Base-by-base conservation (phyloP, 1,140 invertebrate species). In the Cotesia vestalis region DNA sequence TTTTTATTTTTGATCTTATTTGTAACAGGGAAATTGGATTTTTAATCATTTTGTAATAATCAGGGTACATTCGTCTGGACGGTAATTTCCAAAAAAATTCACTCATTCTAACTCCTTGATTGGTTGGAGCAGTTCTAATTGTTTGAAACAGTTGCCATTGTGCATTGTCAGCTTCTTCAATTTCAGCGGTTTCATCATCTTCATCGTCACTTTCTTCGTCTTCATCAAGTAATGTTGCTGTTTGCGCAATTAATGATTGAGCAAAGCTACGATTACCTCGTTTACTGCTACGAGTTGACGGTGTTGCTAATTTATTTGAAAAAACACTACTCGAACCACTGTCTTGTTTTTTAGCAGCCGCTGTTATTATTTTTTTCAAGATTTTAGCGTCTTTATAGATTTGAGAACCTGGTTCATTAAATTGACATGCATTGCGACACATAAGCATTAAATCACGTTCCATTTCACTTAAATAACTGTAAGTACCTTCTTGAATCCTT, bases 31-130 rank as follows among this genome's bases (percentile, higher is more conserved):
- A 98, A 75, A 99, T 93, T 0, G 98, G 98, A 83, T 96, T 94
- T 81, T 96, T 96, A 62, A 99, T 99, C 82, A 97, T 95, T 78
- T 95, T 94, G 86, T 99, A 99, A 83, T 99, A 99, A 88, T 99
- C 98, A 0, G 98, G 95, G 88, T 99, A 98, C 74, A 91, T 92
- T 35, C 94, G 88, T 73, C 92, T 94, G 11, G 94, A 96, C 2
- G 98, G 98, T 66, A 99, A 87, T 80, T 95, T 95, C 90, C 95
- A 92, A 85, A 99, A 97, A 12, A 96, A 95, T 84, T 98, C 95
- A 14, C 94, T 93, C 75, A 98, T 86, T 57, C 91, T 87, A 4
- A 91, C 89, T 90, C 92, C 93, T 83, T 89, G 89, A 67, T 89
- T 85, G 75, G 90, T 91, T n/a, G 90, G 90, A 74, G 90, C 90